Evolutionary conservation across 2,888 invertebrate species (phyloP), one percentile per base, ranked within the genome.

Genomic region (Rhodophaea formosa): DNA sequence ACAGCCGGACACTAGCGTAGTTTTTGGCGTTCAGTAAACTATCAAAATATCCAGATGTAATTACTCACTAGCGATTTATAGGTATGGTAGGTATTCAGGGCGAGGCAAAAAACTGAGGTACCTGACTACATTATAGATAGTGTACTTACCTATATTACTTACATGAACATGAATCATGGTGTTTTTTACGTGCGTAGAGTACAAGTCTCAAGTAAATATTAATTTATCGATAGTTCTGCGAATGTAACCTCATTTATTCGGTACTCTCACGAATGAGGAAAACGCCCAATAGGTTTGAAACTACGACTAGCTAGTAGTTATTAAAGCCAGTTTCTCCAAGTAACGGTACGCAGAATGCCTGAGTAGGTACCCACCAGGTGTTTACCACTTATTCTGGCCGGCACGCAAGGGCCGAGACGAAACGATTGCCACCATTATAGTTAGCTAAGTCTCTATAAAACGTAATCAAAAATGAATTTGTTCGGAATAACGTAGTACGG

Each of bases 301-400:
- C 30, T 44, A 42, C 51, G 57, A 58, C 60, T 59, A 63, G 62
- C 59, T 62, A 64, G 71, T 70, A 70, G 69, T 69, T 69, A 71
- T 68, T 72, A 69, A 71, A 68, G 71, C 75, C 74, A 78, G 79
- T 81, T 80, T 77, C 73, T 75, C 73, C 71, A 68, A 79, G 76
- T 81, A 82, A 80, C 83, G 81, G 82, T 79, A 79, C 72, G 68
- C 63, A 72, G 77, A 77, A 73, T 79, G 70, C 70, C 76, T 80
- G 74, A 71, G 67, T 68, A 62, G 57, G 64, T 69, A 71, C 67
- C 71, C 29, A 71, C 74, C 81, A 80, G 79, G 75, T 80, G 77
- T 69, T 71, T 68, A 68, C 72, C 69, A 71, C 43, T 32, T 51
- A 32, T 15, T 49, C 30, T 32, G 16, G 30, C 46, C 45, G 54